A percentile compares a stretch with the other conserved stretches of the same genome.
Conservation (phyloP, 2,888 invertebrate genomes). For the Rhagonycha lutea region DNA sequence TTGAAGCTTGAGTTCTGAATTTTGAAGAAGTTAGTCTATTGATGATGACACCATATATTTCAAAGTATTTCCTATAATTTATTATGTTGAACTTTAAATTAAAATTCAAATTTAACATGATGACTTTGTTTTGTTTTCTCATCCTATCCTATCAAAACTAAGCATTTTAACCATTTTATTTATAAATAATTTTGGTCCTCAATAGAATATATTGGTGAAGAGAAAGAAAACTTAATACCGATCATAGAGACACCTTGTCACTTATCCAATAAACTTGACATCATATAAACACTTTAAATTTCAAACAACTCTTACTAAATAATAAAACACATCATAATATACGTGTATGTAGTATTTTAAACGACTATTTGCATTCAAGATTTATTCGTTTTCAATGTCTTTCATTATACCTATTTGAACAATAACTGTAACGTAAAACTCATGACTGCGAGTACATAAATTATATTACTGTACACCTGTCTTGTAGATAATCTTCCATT, state of each 20-base stretch:
- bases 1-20: no score
- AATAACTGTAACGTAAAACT: conserved; percentile 26
- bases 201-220: no score
- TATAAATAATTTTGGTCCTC: no score
- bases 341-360: not conserved
- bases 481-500: conserved; percentile 17
- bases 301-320: not conserved
- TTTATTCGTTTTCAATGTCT: conserved; percentile 11
- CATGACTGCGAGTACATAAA: conserved; percentile 22
- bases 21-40: no score
- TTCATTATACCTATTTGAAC: conserved; percentile 24
- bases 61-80: no score
- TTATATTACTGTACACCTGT: conserved; percentile 26
- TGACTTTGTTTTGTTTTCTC: no score
- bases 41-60: no score
- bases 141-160: no score
- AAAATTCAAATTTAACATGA: no score
- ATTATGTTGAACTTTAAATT: no score
- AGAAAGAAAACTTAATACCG: not conserved
- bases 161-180: no score
- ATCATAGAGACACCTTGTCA: not conserved
- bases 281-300: not conserved
- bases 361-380: not conserved
- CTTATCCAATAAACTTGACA: not conserved
- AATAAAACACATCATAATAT: not conserved